Base-by-base conservation (phyloP, 2,888 invertebrate genomes). In the Frankliniella intonsa region DNA sequence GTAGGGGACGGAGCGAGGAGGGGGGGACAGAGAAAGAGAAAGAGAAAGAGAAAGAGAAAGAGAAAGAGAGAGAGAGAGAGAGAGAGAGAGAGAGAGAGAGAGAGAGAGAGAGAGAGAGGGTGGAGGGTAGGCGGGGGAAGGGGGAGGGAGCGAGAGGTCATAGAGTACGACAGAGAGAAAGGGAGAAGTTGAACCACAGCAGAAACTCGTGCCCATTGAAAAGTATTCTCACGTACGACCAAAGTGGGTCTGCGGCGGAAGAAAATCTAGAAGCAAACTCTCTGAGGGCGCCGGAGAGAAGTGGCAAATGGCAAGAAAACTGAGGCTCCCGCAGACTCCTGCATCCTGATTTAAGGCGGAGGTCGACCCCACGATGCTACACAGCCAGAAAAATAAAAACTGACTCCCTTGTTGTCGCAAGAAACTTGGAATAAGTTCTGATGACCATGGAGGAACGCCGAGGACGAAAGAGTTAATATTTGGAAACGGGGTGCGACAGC, bases 201-300 rank as follows among this genome's bases (percentile, higher is more conserved):
- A 25, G 69, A 25, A 76, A 76, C 22, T 76, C 69, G 22, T 76
- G 22, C 69, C 22, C 69, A 76, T 76, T 76, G 69, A 76, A 76
- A 76, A 76, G 69, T 76, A 76, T 76, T 76, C 69, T 76, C 69
- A 76, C 69, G 69, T 76, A 76, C 69, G 69, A 22, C 22, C 22
- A 76, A 76, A 76, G 69, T 76, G 69, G 69, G 69, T 12, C 22
- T 11, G 69, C 22, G 69, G 25, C 69, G 69, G 69, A 25, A 76
- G 69, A 76, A 76, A 76, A 76, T 76, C 69, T 76, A 76, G 69
- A 76, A 76, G 69, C 69, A 76, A 76, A 76, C 69, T 76, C 69
- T 10, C 22, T 22, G 69, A 19, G 69, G 5, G 69, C n/a, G 55
- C 55, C 55, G 8, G 55, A 14, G 55, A 25, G 69, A 76, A 76